These are phyloP conservation scores for Blastomussa wellsi DNA, from an alignment of 92 coral and sea anemone species.

Conservation along the genomic window DNA sequence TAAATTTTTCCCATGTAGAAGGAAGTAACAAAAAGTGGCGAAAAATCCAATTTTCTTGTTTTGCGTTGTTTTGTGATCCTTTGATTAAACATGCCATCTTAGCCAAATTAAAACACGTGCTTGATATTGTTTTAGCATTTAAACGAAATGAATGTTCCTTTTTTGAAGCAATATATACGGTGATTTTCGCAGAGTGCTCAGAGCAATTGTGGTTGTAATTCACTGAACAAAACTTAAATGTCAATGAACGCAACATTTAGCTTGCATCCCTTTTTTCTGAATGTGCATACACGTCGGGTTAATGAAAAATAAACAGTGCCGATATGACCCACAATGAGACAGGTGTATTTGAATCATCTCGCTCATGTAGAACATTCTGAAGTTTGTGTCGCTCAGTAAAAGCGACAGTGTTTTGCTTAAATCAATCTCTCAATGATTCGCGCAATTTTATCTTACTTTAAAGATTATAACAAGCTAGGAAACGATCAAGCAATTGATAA, in stretches of 20 bases:
- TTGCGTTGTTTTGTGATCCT: not conserved
- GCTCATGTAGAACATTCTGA: not conserved
- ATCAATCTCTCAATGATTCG: not conserved
- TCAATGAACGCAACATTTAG: not conserved
- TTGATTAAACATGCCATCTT: conserved; percentile 13
- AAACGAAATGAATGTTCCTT: not conserved
- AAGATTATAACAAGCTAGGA: not conserved
- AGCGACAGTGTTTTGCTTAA: not conserved
- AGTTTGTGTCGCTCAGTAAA: not conserved
- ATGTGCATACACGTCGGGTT: not conserved
- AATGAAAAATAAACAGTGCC: conserved; percentile 21
- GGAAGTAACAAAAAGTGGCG: not conserved
- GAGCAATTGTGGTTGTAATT: not conserved
- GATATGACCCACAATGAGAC: not conserved
- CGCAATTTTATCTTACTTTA: not conserved
- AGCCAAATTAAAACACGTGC: conserved; percentile 3
- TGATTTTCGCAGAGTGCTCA: not conserved
- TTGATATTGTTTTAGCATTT: conserved; percentile 1
- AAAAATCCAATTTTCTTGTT: not conserved
- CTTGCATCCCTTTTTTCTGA: not conserved
- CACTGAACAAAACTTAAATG: not conserved
- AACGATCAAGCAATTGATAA: not conserved
- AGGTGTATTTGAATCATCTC: conserved; percentile 1
- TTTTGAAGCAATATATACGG: not conserved
- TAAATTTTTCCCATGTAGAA: not conserved